Conservation (phyloP, 2,888 invertebrate genomes). For the Selenia dentaria region DNA sequence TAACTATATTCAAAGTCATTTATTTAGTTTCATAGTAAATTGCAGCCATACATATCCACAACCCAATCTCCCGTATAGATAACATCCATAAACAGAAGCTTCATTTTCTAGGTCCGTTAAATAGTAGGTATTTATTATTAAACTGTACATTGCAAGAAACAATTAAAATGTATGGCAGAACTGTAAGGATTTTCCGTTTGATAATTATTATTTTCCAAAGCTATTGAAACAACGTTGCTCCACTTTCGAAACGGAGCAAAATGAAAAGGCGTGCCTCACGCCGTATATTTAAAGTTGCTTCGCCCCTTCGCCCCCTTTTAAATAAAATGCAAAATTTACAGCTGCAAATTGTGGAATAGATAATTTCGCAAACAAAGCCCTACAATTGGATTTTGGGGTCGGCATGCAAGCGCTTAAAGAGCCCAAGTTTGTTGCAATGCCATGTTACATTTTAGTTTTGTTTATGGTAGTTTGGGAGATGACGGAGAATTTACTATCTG, state of each 20-base stretch:
- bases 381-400: constrained; percentile 27
- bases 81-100: too few relatives aligned
- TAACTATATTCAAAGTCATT: too few relatives aligned
- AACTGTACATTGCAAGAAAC: background rate
- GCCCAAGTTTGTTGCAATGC: constrained; percentile 30
- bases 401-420: constrained; percentile 30
- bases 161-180: background rate
- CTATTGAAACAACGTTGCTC: background rate
- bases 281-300: constrained; percentile 1
- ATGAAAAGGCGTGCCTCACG: background rate
- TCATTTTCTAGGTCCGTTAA: too few relatives aligned
- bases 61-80: too few relatives aligned
- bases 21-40: too few relatives aligned
- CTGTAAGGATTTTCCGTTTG: background rate
- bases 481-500: background rate
- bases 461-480: constrained; percentile 22
- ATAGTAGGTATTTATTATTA: too few relatives aligned
- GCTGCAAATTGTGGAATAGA: constrained; percentile 14
- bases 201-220: background rate
- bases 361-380: constrained; percentile 23
- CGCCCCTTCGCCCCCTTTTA: background rate
- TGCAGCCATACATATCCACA: too few relatives aligned
- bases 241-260: background rate
- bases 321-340: constrained; percentile 4
- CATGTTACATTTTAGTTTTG: constrained; percentile 42